Evolutionary conservation across 2,113 vertebrate species (phyloP).

Genomic region (Sigmodon hispidus): DNA sequence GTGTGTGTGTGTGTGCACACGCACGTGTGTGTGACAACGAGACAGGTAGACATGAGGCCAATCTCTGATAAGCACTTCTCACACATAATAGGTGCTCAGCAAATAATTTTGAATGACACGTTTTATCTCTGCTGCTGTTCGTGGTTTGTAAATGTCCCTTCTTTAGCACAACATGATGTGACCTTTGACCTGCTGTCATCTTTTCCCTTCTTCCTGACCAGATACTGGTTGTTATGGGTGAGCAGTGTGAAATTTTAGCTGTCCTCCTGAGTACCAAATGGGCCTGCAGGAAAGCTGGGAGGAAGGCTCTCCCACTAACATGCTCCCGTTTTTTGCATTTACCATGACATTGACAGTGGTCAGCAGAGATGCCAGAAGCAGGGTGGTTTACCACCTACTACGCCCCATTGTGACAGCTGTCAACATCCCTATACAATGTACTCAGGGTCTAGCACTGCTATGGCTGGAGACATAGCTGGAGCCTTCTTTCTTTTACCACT

Average conservation of each 20-base stretch:
- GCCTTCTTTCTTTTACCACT: not conserved
- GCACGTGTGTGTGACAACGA: too few relatives aligned
- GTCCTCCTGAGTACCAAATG: not conserved
- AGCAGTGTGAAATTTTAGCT: fast-evolving
- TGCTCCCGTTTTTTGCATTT: too few relatives aligned
- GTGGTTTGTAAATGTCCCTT: too few relatives aligned
- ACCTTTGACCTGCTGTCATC: not conserved
- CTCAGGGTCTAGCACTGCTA: not conserved
- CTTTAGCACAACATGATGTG: not conserved
- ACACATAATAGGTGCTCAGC: not conserved
- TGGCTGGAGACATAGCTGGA: too few relatives aligned
- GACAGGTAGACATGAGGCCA: not conserved
- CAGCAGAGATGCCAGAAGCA: not conserved
- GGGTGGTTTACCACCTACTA: too few relatives aligned
- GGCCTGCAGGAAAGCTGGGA: too few relatives aligned
- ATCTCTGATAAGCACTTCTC: not conserved
- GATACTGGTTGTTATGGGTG: not conserved
- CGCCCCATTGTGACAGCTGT: not conserved
- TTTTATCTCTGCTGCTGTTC: not conserved
- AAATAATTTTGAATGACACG: not conserved
- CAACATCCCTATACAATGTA: not conserved
- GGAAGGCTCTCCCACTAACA: too few relatives aligned
- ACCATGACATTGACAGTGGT: not conserved
- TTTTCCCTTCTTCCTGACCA: not conserved
- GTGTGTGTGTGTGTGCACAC: too few relatives aligned